Evolutionary conservation across 2,797 vertebrate genomes (phyloP).

Genomic region (Gallirallus australis): DNA sequence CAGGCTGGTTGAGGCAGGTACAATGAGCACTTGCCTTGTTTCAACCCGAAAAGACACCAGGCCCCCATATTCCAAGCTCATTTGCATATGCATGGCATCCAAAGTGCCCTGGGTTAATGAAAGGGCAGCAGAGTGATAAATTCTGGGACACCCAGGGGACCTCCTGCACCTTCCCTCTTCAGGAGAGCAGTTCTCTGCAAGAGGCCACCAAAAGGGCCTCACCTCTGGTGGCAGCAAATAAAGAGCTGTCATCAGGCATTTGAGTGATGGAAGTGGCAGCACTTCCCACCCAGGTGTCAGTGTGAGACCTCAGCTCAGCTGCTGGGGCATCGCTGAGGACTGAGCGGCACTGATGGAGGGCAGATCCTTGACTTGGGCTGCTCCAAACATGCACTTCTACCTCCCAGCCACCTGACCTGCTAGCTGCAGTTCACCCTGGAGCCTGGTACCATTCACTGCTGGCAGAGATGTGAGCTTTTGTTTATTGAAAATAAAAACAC

Average conservation of each 20-base stretch:
- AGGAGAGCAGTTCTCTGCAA: neutral
- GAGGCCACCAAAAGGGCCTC: neutral
- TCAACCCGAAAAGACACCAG: neutral
- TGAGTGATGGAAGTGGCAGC: neutral
- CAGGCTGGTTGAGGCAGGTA: neutral
- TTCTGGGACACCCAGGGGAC: neutral
- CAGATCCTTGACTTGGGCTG: neutral
- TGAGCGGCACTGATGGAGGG: neutral
- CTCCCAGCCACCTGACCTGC: neutral
- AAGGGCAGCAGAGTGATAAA: neutral
- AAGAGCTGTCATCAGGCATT: neutral
- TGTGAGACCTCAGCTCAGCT: neutral
- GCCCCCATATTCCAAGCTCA: neutral
- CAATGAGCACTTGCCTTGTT: neutral
- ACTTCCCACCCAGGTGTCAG: neutral
- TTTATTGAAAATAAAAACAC: slow-evolving; percentile 30
- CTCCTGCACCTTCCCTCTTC: neutral
- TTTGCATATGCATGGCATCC: neutral
- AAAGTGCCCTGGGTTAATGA: neutral
- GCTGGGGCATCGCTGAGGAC: neutral
- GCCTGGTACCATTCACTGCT: neutral
- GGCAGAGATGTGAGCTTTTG: neutral
- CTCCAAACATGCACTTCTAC: neutral
- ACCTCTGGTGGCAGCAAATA: neutral
- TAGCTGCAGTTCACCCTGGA: neutral